Evolutionary conservation across 2,797 vertebrate species (phyloP), one percentile per base, ranked within the genome.

Genomic region (Picus viridis): DNA sequence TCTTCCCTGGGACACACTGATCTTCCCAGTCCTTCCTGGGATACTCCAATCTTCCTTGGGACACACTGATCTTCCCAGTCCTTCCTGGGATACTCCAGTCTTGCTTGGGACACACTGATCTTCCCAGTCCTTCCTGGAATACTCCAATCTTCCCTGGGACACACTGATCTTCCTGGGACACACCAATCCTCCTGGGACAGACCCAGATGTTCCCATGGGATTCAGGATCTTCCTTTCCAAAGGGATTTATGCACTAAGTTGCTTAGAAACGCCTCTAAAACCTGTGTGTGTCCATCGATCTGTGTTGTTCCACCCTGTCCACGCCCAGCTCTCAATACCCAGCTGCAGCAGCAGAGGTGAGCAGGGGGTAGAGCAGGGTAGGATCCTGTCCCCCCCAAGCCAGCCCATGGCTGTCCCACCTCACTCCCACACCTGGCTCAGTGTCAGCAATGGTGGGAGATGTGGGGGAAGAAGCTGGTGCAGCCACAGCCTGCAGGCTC

Each of bases 401-500:
- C 4, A 26, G 14, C 39, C 47, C 45, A 7, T 2, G 2, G 7
- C 4, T 29, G 30, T 9, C 26, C n/a, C 65, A 14, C 36, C n/a
- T 43, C 3, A 2, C 15, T 15, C 32, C 59, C 3, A 4, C 14
- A 12, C 16, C 43, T 22, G 41, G 41, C 39, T 79, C 54, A 11
- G 16, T 0, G 1, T 32, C 7, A 51, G 71, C 68, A 9, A 7
- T 2, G 20, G 23, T 24, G 36, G 86, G 54, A 77, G 62, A 41
- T 0, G 1, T 2, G 32, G 45, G 36, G 39, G 51, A 16, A 70
- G 76, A 7, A 43, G 39, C 49, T 63, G 1, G 0, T 7, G 26
- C 24, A 71, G 90, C 41, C 2, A 0, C 43, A 36, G 89, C 47
- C 62, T 4, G 30, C 7, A 47, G 59, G 53, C 67, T 70, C 80